Conservation (phyloP, 37 sponge, comb jelly and placozoan species). For the Dysidea cf. avara region DNA sequence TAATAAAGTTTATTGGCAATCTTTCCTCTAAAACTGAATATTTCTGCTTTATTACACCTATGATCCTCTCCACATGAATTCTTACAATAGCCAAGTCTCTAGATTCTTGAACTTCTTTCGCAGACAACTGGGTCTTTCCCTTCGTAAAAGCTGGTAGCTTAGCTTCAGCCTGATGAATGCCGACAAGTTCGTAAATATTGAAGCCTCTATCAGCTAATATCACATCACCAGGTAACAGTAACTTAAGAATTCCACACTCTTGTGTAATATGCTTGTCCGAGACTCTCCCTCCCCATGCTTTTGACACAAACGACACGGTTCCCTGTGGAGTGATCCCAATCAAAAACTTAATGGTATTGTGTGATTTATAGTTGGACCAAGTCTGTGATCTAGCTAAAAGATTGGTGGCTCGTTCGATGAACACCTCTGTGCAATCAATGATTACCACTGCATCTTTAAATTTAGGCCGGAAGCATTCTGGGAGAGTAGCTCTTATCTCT, state of each 20-base stretch:
- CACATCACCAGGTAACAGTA: constrained; percentile 39
- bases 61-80: constrained; percentile 43
- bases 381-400: constrained; percentile 36
- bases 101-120: background rate
- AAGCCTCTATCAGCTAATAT: constrained; percentile 53
- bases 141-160: constrained; percentile 17
- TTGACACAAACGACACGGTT: constrained; percentile 34
- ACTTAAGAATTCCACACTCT: constrained; percentile 34
- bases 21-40: constrained; percentile 16
- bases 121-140: constrained; percentile 19
- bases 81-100: constrained; percentile 26
- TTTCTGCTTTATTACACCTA: constrained; percentile 26
- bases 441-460: constrained; percentile 22
- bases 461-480: constrained; percentile 14
- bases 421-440: constrained; percentile 36
- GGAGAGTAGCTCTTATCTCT: constrained; percentile 17
- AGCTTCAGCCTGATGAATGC: constrained; percentile 25
- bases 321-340: constrained; percentile 45
- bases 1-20: constrained; percentile 1
- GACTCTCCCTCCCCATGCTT: constrained; percentile 50
- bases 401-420: constrained; percentile 19
- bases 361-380: constrained; percentile 45
- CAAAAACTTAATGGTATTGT: constrained; percentile 40
- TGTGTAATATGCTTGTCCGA: constrained; percentile 39
- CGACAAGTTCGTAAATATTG: constrained; percentile 26